A percentile compares a stretch with the other conserved stretches of the same genome.
Conservation (phyloP, 2,797 vertebrate species). For the Epinephelus malabaricus region DNA sequence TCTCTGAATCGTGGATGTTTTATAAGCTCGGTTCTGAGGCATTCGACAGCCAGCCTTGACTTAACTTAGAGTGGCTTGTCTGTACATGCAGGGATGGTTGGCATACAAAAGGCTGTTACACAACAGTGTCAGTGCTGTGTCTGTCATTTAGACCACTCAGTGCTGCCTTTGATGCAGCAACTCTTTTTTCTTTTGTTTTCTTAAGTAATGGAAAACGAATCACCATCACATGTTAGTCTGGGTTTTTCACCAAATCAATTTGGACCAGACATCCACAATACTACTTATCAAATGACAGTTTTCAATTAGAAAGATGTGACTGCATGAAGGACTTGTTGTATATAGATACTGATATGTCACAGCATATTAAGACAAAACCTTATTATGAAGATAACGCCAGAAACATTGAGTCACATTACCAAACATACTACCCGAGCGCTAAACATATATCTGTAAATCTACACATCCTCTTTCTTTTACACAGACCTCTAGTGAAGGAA, state of each 20-base stretch:
- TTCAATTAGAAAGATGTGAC: background rate
- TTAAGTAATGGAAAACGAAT: slow-evolving; percentile 4
- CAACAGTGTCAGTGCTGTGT: slow-evolving; percentile 36
- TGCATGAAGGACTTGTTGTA: background rate
- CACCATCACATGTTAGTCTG: background rate
- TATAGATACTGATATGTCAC: background rate
- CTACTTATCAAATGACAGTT: slow-evolving; percentile 10
- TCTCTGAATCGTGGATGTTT: slow-evolving; percentile 61
- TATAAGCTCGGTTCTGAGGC: slow-evolving; percentile 57
- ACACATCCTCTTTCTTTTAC: slow-evolving; percentile 43
- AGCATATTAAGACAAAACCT: background rate
- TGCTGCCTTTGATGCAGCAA: slow-evolving; percentile 30
- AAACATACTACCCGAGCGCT: background rate
- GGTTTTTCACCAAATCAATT: background rate
- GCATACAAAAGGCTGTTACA: slow-evolving; percentile 49
- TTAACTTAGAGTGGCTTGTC: slow-evolving; percentile 55
- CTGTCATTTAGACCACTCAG: slow-evolving; percentile 58
- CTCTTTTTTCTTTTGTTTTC: slow-evolving; percentile 27
- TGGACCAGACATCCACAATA: background rate
- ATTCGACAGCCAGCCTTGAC: slow-evolving; percentile 39
- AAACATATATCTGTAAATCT: background rate
- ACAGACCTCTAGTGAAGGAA: slow-evolving; percentile 93
- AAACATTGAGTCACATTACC: background rate
- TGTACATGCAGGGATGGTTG: slow-evolving; percentile 49
- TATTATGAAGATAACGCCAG: background rate